phyloP scores from a whole-genome alignment of 2,113 vertebrate species.

The Physeter macrocephalus region DNA sequence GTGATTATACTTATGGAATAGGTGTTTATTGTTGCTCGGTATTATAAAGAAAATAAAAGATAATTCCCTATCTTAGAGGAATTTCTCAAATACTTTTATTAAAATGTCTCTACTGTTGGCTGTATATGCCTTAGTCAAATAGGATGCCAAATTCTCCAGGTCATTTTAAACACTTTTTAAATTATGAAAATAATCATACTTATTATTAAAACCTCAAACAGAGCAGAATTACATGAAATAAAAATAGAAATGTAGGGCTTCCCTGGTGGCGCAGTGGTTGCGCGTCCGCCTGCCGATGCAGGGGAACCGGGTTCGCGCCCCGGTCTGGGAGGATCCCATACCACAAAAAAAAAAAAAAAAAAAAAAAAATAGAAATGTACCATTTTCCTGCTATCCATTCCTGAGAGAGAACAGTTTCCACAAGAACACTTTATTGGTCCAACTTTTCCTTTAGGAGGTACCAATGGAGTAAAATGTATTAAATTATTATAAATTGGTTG shows the following conservation, averaged over 20 bases:
- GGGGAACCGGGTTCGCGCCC: too few species aligned
- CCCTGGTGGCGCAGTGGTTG: too few species aligned
- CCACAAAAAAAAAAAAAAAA: too few species aligned
- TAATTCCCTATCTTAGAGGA: neutral
- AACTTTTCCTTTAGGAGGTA: conserved; percentile 22
- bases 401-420: neutral
- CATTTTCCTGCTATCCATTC: neutral
- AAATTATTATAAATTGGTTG: conserved; percentile 39
- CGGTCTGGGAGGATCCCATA: too few species aligned
- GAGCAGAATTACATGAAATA: neutral
- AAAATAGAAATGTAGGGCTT: neutral
- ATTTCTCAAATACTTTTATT: neutral
- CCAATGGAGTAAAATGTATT: conserved; percentile 7
- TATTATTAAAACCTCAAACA: conserved; percentile 8
- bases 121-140: neutral
- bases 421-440: neutral
- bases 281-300: too few species aligned
- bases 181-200: neutral
- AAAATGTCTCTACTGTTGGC: neutral
- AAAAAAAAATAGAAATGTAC: neutral
- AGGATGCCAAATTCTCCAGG: neutral
- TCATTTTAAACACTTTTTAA: neutral
- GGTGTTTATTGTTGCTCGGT: neutral
- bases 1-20: neutral
- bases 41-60: neutral